Conservation (phyloP, 2,113 vertebrate genomes). For the Saiga tatarica region DNA sequence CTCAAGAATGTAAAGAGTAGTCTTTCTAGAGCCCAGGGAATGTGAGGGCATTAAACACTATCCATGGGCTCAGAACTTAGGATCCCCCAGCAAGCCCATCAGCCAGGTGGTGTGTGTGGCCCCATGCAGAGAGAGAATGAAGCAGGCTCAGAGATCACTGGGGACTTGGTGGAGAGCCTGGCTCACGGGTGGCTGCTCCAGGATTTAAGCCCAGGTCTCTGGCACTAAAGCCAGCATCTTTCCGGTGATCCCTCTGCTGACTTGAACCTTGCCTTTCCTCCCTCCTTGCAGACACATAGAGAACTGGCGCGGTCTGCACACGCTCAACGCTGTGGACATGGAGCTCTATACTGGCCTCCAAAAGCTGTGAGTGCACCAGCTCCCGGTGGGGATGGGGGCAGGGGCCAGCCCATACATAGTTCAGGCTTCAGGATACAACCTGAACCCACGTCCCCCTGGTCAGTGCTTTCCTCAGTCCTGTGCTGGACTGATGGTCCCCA, state of each 20-base stretch:
- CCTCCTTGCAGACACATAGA: conserved; percentile 93
- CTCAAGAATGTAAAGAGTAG: background rate
- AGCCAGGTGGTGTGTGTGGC: fast-evolving
- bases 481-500: background rate
- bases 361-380: conserved; percentile 90
- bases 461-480: too few relatives aligned
- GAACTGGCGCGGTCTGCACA: conserved; percentile 96
- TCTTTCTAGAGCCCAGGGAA: background rate
- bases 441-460: fast-evolving
- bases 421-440: background rate
- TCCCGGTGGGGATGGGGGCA: fast-evolving
- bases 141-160: background rate
- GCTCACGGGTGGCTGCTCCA: fast-evolving
- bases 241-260: fast-evolving
- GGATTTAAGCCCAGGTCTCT: background rate
- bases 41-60: fast-evolving
- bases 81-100: fast-evolving
- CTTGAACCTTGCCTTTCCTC: conserved; percentile 4
- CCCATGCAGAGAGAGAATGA: background rate
- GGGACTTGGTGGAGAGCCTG: background rate
- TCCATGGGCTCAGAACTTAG: background rate
- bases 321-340: conserved; percentile 96
- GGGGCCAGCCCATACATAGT: background rate
- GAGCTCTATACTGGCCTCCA: conserved; percentile 97
- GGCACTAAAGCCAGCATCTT: background rate